A percentile compares a stretch with the other conserved stretches of the same genome.
Conservation (phyloP, 2,113 vertebrate species). For the Istiophorus platypterus region DNA sequence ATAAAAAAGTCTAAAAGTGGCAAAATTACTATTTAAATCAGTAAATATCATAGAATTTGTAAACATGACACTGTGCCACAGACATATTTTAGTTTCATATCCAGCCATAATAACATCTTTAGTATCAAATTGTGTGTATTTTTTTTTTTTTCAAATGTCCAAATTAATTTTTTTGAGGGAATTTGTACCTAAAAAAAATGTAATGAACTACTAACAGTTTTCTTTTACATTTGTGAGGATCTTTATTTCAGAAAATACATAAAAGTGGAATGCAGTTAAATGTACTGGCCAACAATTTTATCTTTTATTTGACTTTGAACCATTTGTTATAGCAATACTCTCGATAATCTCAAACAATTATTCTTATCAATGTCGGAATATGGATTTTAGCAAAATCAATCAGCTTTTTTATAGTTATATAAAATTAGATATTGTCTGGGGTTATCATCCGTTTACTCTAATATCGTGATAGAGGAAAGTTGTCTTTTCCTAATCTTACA, state of each 20-base stretch:
- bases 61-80: not conserved
- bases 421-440: too few species aligned
- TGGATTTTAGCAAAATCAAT: not conserved
- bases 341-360: not conserved
- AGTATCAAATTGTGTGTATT: too few species aligned
- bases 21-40: not conserved
- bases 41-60: not conserved
- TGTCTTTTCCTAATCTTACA: too few species aligned
- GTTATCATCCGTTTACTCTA: too few species aligned
- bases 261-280: not conserved
- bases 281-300: not conserved
- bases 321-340: not conserved
- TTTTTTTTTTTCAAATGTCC: too few species aligned
- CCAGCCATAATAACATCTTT: too few species aligned
- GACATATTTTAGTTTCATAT: not conserved
- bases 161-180: too few species aligned
- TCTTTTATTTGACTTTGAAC: not conserved
- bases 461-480: too few species aligned
- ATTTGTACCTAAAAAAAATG: too few species aligned
- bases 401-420: not conserved
- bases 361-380: not conserved
- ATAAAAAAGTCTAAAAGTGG: not conserved
- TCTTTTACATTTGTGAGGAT: too few species aligned
- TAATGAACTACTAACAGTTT: too few species aligned
- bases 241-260: not conserved